Evolutionary conservation across 2,797 vertebrate genomes (phyloP), one percentile per base, ranked within the genome.

Genomic region (Heliangelus exortis): DNA sequence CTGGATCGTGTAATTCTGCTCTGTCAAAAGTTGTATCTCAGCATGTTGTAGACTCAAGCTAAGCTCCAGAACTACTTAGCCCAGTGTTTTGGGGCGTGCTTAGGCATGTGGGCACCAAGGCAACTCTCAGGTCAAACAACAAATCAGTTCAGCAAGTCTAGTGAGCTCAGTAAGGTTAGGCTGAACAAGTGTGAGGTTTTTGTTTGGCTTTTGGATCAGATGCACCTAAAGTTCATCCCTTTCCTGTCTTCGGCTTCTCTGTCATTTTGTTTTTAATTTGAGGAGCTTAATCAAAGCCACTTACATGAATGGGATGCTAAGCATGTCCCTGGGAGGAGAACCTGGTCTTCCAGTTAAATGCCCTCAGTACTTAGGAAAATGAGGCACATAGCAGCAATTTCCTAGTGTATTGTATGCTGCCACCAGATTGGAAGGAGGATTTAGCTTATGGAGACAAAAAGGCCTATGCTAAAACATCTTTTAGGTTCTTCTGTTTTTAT

Each of bases 111-210:
- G 73, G 34, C n/a, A 72, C 43, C 57, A 62, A 77, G 78, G 51
- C 61, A 91, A 72, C 58, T 91, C 87, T 88, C 47, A 48, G 94
- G 87, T 88, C 84, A 91, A 91, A 51, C 16, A 81, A 43, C n/a
- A 84, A 75, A 77, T 87, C 62, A 9, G 63, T 34, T 80, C 41
- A 72, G 69, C 85, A 68, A 54, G 84, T 78, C 51, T 78, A 48
- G 51, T 68, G 68, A 92, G 85, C 66, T 90, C 73, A 51, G 0
- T n/a, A 45, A 67, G 26, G 25, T 68, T 50, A 55, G 29, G 41
- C 54, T 89, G 47, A 68, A 47, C 73, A 89, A 85, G 62, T 6
- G 1, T 45, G 50, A 83, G 29, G 21, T n/a, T 87, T 90, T 63
- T 78, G 50, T 58, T 84, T 92, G 78, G 18, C 12, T 92, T 91